phyloP scores from a whole-genome alignment of 2,888 invertebrate genomes.

The Phoronis australis region DNA sequence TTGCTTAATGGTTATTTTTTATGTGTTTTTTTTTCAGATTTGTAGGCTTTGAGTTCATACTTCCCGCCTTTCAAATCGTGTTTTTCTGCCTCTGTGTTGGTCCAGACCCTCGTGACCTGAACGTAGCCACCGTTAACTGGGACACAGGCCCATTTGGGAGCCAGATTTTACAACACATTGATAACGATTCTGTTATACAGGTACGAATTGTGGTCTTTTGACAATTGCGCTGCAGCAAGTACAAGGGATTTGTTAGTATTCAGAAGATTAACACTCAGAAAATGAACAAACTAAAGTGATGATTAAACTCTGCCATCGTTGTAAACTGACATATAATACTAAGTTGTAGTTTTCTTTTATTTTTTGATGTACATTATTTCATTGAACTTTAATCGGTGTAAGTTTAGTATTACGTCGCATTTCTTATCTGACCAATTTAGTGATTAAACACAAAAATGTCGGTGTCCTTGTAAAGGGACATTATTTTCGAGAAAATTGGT shows the following conservation, averaged over 20 bases:
- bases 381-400: no score
- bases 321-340: no score
- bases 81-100: conserved; percentile 80
- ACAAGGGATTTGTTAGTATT: background rate
- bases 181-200: conserved; percentile 62
- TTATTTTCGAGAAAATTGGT: no score
- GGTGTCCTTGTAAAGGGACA: no score
- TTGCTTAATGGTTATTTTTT: background rate
- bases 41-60: conserved; percentile 86
- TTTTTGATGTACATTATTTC: no score
- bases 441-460: no score
- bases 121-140: conserved; percentile 75
- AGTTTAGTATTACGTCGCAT: no score
- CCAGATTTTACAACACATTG: conserved; percentile 62
- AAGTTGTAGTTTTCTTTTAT: no score
- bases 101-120: conserved; percentile 60
- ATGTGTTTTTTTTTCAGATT: conserved; percentile 51
- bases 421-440: no score
- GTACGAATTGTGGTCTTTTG: conserved; percentile 50
- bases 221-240: background rate
- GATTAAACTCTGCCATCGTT: no score
- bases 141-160: conserved; percentile 58
- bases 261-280: no score
- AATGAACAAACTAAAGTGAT: no score
- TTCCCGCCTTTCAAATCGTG: conserved; percentile 91